phyloP scores from a whole-genome alignment of 2,888 invertebrate genomes.

The Hydroisotoma schaefferi region DNA sequence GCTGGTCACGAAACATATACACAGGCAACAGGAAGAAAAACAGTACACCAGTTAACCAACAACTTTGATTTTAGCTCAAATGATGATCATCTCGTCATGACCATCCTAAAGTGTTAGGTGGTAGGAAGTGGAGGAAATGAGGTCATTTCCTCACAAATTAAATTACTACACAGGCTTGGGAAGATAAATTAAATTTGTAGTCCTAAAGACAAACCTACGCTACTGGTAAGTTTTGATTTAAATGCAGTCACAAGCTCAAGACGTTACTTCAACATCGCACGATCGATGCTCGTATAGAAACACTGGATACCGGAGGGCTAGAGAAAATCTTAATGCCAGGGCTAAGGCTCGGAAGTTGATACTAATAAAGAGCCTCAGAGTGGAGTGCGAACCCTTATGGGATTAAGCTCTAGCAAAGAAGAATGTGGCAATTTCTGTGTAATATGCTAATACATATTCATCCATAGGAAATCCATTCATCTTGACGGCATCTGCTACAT shows the following conservation, averaged over 20 bases:
- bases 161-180: conserved; percentile 12
- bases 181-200: conserved; percentile 16
- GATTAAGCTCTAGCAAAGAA: conserved; percentile 8
- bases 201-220: too few relatives aligned
- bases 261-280: background rate
- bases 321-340: too few relatives aligned
- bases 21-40: too few relatives aligned
- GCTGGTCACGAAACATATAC: too few relatives aligned
- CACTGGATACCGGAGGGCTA: too few relatives aligned
- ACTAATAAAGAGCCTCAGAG: too few relatives aligned
- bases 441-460: conserved; percentile 7
- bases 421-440: background rate
- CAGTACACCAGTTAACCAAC: too few relatives aligned
- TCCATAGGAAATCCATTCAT: too few relatives aligned
- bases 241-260: conserved; percentile 2
- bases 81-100: too few relatives aligned
- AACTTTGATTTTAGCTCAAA: too few relatives aligned
- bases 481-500: conserved; percentile 7
- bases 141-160: conserved; percentile 12
- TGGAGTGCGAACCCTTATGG: too few relatives aligned
- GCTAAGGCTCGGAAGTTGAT: too few relatives aligned
- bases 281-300: background rate
- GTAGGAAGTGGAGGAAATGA: conserved; percentile 3
- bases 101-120: background rate
- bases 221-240: conserved; percentile 18